These are phyloP conservation scores for Eupleurogrammus muticus DNA, from an alignment of 2,797 vertebrate species.

Conservation along the genomic window DNA sequence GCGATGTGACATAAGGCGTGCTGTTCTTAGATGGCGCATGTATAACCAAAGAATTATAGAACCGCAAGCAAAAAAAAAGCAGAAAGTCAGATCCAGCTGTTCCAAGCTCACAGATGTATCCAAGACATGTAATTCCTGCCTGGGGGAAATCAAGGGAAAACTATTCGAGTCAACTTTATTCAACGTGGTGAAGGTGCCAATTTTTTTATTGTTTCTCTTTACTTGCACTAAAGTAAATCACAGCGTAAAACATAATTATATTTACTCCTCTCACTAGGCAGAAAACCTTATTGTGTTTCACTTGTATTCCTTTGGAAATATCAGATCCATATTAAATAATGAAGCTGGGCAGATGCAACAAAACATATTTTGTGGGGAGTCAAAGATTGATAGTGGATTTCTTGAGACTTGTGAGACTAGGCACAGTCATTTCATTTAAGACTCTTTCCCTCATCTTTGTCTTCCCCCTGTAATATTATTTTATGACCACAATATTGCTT, in stretches of 20 bases:
- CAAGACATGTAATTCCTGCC: not conserved
- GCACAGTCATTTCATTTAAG: slow-evolving; percentile 39
- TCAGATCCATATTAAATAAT: slow-evolving; percentile 41
- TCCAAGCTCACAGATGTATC: slow-evolving; percentile 1
- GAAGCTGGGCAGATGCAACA: not conserved
- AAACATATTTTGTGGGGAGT: slow-evolving; percentile 36
- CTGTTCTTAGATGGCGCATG: slow-evolving; percentile 6
- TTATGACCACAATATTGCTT: slow-evolving; percentile 65
- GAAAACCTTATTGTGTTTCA: slow-evolving; percentile 42
- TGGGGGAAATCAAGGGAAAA: slow-evolving; percentile 24
- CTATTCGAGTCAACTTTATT: slow-evolving; percentile 5
- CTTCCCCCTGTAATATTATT: slow-evolving; percentile 33
- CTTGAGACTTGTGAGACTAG: slow-evolving; percentile 39
- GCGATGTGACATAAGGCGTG: not conserved
- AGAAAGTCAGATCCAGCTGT: not conserved
- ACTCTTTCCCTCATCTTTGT: slow-evolving; percentile 41
- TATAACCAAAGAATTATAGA: slow-evolving; percentile 13
- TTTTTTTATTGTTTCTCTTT: slow-evolving; percentile 17
- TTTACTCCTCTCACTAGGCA: slow-evolving; percentile 6
- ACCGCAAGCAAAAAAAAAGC: not conserved
- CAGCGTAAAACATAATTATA: slow-evolving; percentile 5
- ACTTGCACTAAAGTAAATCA: slow-evolving; percentile 14
- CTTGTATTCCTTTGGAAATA: slow-evolving; percentile 47
- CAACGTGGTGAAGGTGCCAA: not conserved
- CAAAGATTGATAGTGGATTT: slow-evolving; percentile 42